Percentiles rank a stretch among this genome's conserved stretches.
phyloP scores from a whole-genome alignment of 2,113 vertebrate species.

The Microcebus griseorufus region DNA sequence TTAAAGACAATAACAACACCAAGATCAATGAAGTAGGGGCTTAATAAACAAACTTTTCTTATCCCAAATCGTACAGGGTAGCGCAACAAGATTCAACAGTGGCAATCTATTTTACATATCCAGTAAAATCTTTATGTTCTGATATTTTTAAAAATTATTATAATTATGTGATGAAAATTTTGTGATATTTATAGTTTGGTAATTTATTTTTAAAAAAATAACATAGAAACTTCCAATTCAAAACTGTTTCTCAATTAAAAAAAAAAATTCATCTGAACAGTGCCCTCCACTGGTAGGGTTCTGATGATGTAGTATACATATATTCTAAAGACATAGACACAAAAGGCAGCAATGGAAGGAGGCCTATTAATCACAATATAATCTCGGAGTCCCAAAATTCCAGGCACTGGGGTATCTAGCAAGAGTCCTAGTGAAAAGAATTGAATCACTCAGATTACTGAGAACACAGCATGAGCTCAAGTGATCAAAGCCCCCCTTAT shows the following conservation, averaged over 20 bases:
- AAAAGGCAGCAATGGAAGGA: background rate
- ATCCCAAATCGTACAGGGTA: background rate
- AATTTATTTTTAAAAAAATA: background rate
- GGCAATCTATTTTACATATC: background rate
- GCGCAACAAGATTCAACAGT: background rate
- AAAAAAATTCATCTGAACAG: background rate
- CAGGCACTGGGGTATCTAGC: background rate
- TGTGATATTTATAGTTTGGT: background rate
- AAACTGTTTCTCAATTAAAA: background rate
- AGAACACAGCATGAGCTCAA: background rate
- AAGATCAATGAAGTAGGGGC: background rate
- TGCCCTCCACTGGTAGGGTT: background rate
- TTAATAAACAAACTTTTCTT: constrained; percentile 4
- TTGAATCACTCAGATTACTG: background rate
- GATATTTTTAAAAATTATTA: background rate
- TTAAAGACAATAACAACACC: background rate
- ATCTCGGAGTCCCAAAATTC: background rate
- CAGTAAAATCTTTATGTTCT: background rate
- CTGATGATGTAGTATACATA: background rate
- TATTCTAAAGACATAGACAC: background rate
- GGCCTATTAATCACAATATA: background rate
- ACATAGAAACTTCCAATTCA: background rate
- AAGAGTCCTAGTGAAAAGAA: background rate
- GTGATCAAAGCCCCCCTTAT: background rate
- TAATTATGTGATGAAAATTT: background rate